Evolutionary conservation across 2,797 vertebrate species (phyloP).

Genomic region (Microctenopoma stevenorrisi): DNA sequence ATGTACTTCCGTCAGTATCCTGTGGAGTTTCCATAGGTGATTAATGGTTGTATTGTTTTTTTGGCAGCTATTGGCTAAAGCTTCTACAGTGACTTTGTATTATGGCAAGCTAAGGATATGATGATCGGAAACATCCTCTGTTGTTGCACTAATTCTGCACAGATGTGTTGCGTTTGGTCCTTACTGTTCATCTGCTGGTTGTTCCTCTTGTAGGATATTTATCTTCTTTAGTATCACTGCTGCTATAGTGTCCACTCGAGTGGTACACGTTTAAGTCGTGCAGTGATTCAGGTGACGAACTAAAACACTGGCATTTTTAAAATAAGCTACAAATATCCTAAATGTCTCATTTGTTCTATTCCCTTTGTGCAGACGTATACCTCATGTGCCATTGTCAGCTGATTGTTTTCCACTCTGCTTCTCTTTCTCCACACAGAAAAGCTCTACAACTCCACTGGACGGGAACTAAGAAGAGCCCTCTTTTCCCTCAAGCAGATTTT

Average conservation of each 20-base stretch:
- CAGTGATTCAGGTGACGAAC: conserved; percentile 3
- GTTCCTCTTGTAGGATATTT: conserved; percentile 46
- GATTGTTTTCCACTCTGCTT: conserved; percentile 45
- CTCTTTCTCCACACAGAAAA: conserved; percentile 86
- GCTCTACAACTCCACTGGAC: conserved; percentile 94
- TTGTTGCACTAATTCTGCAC: conserved; percentile 66
- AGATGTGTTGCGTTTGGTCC: conserved; percentile 70
- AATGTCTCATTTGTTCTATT: conserved; percentile 16
- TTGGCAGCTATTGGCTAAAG: conserved; percentile 44
- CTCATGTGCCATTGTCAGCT: conserved; percentile 40
- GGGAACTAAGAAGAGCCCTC: conserved; percentile 94
- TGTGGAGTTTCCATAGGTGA: conserved; percentile 58
- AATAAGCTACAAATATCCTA: conserved; percentile 4
- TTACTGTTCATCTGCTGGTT: conserved; percentile 51
- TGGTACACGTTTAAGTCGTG: conserved; percentile 16
- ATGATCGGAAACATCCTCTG: conserved; percentile 69
- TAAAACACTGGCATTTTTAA: conserved; percentile 17
- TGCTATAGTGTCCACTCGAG: conserved; percentile 29
- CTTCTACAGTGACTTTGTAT: conserved; percentile 56
- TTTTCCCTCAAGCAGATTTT: conserved; percentile 99
- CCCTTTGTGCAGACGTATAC: conserved; percentile 17
- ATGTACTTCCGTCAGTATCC: conserved; percentile 26
- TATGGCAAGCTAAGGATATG: conserved; percentile 60
- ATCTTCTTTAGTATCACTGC: conserved; percentile 60
- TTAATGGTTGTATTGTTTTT: conserved; percentile 57